Evolutionary conservation across 1,140 invertebrate species (phyloP).

Genomic region (Lysiphlebus fabarum): DNA sequence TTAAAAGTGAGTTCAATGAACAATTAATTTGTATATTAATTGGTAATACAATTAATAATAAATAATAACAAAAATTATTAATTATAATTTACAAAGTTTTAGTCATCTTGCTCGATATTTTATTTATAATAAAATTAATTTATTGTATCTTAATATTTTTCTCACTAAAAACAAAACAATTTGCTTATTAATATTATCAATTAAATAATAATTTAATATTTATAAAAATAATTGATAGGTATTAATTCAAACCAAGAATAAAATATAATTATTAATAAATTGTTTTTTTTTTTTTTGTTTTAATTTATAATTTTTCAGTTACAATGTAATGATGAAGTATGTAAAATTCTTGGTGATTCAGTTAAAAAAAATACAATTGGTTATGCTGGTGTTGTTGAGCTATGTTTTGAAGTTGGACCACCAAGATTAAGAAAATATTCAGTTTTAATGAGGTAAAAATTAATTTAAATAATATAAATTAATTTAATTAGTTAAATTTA

Average conservation of each 20-base stretch:
- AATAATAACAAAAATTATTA: too few relatives aligned
- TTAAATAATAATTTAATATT: too few relatives aligned
- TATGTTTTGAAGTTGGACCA: constrained; percentile 74
- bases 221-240: too few relatives aligned
- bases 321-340: constrained; percentile 66
- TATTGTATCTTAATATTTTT: too few relatives aligned
- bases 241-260: too few relatives aligned
- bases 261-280: too few relatives aligned
- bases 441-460: constrained; percentile 55
- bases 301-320: constrained; percentile 59
- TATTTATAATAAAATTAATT: neutral
- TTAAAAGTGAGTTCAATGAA: too few relatives aligned
- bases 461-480: constrained; percentile 5
- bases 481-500: constrained; percentile 1
- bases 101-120: constrained; percentile 14
- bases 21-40: too few relatives aligned
- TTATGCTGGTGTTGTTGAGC: constrained; percentile 75
- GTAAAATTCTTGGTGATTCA: constrained; percentile 52
- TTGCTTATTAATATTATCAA: too few relatives aligned
- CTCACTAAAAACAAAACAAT: too few relatives aligned
- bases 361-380: constrained; percentile 55
- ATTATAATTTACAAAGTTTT: constrained; percentile 12
- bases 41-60: too few relatives aligned
- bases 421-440: constrained; percentile 60
- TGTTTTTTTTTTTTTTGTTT: too few relatives aligned